Evolutionary conservation across 2,797 vertebrate genomes (phyloP).

Genomic region (Schizothorax lantsangensis): DNA sequence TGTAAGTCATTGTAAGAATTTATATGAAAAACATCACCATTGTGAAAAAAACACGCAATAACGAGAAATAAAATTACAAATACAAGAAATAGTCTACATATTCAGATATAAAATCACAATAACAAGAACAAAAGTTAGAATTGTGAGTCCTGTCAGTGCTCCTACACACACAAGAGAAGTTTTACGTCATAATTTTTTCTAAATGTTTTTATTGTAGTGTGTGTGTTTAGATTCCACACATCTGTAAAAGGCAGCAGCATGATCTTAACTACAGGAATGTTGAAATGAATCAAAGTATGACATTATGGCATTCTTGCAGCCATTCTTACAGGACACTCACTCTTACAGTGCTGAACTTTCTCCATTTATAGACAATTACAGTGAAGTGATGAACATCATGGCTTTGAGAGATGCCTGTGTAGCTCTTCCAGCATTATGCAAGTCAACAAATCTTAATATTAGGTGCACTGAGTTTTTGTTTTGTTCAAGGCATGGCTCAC

Average conservation of each 20-base stretch:
- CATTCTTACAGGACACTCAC: neutral
- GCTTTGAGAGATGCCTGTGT: neutral
- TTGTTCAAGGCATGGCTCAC: neutral
- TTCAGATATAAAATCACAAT: neutral
- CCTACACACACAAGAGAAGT: neutral
- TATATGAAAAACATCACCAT: neutral
- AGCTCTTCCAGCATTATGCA: neutral
- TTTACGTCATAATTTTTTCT: no score
- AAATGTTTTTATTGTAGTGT: neutral
- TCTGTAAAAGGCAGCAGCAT: slow-evolving; percentile 2
- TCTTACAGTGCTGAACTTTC: neutral
- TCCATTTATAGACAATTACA: slow-evolving; percentile 17
- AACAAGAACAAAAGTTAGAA: neutral
- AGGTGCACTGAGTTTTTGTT: neutral
- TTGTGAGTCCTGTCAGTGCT: neutral
- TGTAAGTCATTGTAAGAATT: neutral
- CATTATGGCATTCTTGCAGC: no score
- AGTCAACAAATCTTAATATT: neutral
- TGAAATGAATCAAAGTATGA: slow-evolving; percentile 1
- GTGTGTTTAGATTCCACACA: neutral
- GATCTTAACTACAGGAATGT: neutral
- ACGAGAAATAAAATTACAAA: neutral
- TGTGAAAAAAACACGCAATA: neutral
- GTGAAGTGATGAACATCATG: neutral
- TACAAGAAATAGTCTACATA: neutral